Conservation (phyloP, 2,113 vertebrate species). For the Poecile atricapillus region DNA sequence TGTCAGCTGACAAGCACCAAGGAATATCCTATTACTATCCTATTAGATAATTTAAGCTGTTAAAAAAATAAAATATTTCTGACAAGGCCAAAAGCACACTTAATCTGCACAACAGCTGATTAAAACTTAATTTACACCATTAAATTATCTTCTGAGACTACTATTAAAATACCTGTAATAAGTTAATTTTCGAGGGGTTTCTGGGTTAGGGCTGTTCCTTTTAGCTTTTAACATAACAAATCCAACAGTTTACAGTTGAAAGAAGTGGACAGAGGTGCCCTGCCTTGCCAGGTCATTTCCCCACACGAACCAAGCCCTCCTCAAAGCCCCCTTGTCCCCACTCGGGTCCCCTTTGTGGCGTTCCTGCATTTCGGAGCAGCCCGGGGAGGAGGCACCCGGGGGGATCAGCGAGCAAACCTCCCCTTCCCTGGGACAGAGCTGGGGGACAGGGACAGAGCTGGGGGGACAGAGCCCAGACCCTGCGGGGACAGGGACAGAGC, state of each 20-base stretch:
- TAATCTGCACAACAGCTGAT: background rate
- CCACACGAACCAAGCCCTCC: background rate
- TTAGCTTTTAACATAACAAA: background rate
- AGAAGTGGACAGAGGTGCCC: rapidly evolving
- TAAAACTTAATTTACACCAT: background rate
- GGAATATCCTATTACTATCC: background rate
- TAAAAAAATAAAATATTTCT: background rate
- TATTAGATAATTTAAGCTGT: background rate
- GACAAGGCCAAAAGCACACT: background rate
- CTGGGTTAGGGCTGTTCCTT: background rate
- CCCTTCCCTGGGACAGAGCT: too few species aligned
- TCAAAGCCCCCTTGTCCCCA: rapidly evolving
- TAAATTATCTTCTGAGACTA: background rate
- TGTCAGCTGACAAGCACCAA: background rate
- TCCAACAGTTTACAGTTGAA: background rate
- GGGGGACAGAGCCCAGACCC: too few species aligned
- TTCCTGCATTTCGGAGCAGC: too few species aligned
- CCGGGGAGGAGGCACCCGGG: rapidly evolving
- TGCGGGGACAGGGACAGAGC: too few species aligned
- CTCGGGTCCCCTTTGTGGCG: rapidly evolving
- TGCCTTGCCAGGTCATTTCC: background rate
- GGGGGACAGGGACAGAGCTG: too few species aligned
- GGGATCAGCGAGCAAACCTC: background rate
- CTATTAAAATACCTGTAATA: rapidly evolving
- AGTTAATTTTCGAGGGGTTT: background rate